phyloP scores from a whole-genome alignment of 2,113 vertebrate species.

The Hylia prasina region DNA sequence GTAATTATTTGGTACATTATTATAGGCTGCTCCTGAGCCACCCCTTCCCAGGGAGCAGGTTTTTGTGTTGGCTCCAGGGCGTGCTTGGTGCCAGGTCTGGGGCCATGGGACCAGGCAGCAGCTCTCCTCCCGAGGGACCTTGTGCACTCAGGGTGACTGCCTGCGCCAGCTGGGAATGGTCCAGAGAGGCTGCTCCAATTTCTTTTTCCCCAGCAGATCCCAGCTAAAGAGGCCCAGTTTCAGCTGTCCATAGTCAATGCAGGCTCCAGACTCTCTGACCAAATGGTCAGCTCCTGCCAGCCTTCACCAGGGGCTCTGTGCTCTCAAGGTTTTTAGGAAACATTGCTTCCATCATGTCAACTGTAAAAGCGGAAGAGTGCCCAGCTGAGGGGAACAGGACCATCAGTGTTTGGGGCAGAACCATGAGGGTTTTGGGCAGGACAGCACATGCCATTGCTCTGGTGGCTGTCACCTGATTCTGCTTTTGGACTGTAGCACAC shows the following conservation, averaged over 20 bases:
- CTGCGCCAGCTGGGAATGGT: fast-evolving
- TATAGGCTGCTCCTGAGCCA: background rate
- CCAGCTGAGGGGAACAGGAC: fast-evolving
- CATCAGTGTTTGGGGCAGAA: background rate
- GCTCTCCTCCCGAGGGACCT: background rate
- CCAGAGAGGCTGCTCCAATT: fast-evolving
- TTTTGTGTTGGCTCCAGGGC: background rate
- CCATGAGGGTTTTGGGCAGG: background rate
- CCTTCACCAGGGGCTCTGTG: fast-evolving
- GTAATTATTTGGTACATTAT: background rate
- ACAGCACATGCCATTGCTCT: fast-evolving
- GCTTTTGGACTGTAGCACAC: background rate
- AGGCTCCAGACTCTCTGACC: background rate
- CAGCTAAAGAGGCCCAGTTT: background rate
- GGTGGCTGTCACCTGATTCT: background rate
- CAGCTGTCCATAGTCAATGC: fast-evolving
- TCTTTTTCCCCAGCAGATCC: background rate
- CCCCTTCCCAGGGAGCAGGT: background rate
- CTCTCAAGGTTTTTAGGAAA: background rate
- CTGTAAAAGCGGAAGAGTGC: background rate
- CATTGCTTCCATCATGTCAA: fast-evolving
- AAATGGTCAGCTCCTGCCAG: background rate
- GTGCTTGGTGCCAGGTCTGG: background rate
- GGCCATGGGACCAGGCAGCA: fast-evolving
- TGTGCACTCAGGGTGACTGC: fast-evolving